These are phyloP conservation scores for Thunnus maccoyii DNA, from an alignment of 2,113 vertebrate species.

Conservation along the genomic window DNA sequence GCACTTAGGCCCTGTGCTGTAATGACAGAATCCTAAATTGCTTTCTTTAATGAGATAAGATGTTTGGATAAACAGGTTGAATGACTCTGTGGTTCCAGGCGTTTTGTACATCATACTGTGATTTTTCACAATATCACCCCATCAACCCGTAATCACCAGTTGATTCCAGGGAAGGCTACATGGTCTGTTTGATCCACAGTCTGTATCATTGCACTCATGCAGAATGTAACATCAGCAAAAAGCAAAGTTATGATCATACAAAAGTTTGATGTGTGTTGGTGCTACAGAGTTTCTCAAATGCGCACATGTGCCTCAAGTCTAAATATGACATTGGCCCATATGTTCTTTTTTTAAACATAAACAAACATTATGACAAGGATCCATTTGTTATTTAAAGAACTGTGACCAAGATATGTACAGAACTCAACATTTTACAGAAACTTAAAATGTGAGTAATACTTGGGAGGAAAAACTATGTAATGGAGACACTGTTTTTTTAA, in stretches of 20 bases:
- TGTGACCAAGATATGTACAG: no score
- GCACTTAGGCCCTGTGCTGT: slow-evolving; percentile 31
- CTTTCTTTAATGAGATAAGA: slow-evolving; percentile 57
- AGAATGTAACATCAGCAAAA: background rate
- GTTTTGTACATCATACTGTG: background rate
- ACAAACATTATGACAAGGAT: no score
- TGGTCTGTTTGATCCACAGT: background rate
- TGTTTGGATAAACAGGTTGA: slow-evolving; percentile 48
- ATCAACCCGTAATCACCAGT: background rate
- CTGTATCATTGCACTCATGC: background rate
- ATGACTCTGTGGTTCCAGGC: slow-evolving; percentile 8
- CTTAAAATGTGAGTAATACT: no score
- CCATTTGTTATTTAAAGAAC: no score
- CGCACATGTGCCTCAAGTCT: no score
- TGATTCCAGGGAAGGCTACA: background rate
- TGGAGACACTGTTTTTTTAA: no score
- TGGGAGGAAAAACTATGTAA: no score
- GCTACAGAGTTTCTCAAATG: no score
- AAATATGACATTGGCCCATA: no score
- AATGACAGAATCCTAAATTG: slow-evolving; percentile 42
- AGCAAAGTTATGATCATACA: background rate
- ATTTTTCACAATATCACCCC: background rate
- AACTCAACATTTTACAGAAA: no score
- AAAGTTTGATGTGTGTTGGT: no score
- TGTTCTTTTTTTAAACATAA: no score